Base-by-base conservation (phyloP, 2,113 vertebrate genomes). In the Hippocampus barbouri region DNA sequence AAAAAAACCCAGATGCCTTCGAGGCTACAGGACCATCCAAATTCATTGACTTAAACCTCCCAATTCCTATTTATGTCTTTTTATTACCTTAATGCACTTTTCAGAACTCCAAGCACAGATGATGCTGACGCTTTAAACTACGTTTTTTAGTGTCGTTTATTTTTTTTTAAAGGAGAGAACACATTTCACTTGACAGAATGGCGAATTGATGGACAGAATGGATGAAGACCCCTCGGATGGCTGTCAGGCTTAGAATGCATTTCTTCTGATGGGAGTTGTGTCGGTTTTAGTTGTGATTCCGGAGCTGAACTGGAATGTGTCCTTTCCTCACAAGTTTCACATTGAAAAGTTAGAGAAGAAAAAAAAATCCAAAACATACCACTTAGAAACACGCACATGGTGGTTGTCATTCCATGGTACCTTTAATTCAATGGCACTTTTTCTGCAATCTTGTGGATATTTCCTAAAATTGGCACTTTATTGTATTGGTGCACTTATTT, bases 21-120 rank as follows among this genome's bases (percentile, higher is more conserved):
- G 60, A 53, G 79, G 57, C 66, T 75, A 62, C 1, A 25, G 73
- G 76, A 81, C 15, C 40, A 78, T 61, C 74, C 56, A 60, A 51
- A 72, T 64, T 69, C 47, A 77, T 81, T 79, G 65, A 76, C 60
- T 79, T n/a, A 71, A 76, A 72, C 77, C 76, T 45, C 60, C 53
- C 72, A 74, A 75, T 86, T 82, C 83, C 88, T 87, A 72, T 82
- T 85, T 84, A 86, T 87, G 81, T 89, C 80, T 88, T 91, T 38
- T 91, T 83, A 84, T 79, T 62, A 71, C 76, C 67, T 65, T 76
- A 66, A 57, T 74, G 71, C 82, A 68, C 71, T 73, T 84, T 85
- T 77, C 71, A 70, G 68, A 87, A 83, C 43, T 73, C 34, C n/a
- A 62, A 70, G 62, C 87, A 87, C 76, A 8, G 45, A 73, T 40